Evolutionary conservation across 2,113 vertebrate species (phyloP), one percentile per base, ranked within the genome.

Genomic region (Apodemus sylvaticus): DNA sequence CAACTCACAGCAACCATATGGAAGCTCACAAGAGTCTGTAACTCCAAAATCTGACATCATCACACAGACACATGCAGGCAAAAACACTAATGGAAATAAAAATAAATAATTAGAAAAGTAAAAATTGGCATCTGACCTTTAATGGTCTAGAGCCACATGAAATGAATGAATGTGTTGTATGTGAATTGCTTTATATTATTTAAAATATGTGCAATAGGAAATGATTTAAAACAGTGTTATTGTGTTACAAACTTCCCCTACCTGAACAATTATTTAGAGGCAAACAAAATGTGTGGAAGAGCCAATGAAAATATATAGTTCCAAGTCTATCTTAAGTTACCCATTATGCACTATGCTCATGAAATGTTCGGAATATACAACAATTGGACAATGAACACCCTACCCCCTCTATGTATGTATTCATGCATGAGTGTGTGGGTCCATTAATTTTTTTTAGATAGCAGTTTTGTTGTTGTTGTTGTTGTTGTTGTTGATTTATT

Each of bases 221-320:
- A 77, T 97, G 70, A 88, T 94, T 36, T 90, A 60, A 95, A 94
- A 86, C 17, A 95, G 1, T 94, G 24, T 76, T 91, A 87, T 70
- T 88, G 7, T 74, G 48, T 81, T 83, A 79, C 45, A 86, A 96
- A 96, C 77, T 92, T 60, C 91, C 89, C 81, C 92, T 42, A 89
- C 34, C 29, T 70, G 17, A 88, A 71, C 51, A 78, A 68, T 90
- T 70, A 48, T 76, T 55, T 90, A 24, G 48, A 77, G 90, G 64
- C 66, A 39, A 86, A 39, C 62, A 86, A 93, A 90, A 53, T 51
- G 8, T 82, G 66, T 68, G 39, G 62, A 78, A 94, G 26, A 16
- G 24, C 53, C 45, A 94, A 45, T 74, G 39, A 86, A 96, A 95
- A 93, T 88, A 7, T 7, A 39, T 93, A 34, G 34, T 20, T 78